Conservation (phyloP, 53 echinoderm and acorn worm species). For the Holothuria scabra region DNA sequence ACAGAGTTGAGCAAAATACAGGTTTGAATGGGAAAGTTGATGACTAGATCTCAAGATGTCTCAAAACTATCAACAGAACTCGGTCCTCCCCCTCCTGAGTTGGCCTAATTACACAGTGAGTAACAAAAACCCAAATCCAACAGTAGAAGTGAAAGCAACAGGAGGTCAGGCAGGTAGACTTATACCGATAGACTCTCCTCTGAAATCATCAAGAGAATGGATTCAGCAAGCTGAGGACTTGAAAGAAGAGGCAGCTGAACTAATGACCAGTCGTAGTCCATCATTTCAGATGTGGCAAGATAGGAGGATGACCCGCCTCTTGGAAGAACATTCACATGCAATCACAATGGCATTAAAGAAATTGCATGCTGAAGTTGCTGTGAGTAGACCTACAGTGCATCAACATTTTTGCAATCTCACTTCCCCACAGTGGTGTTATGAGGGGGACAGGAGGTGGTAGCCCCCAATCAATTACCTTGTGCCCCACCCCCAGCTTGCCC, state of each 20-base stretch:
- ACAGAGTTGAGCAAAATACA: no score
- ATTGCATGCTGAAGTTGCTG: conserved; percentile 13
- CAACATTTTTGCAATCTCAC: no score
- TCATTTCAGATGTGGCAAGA: conserved; percentile 33
- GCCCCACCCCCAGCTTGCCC: no score
- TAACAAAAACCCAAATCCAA: neutral
- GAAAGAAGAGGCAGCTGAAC: conserved; percentile 30
- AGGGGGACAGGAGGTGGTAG: no score
- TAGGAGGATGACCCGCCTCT: conserved; percentile 2
- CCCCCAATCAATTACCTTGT: no score
- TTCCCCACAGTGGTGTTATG: no score
- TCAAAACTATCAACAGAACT: conserved; percentile 22
- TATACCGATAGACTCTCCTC: neutral
- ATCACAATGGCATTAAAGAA: conserved; percentile 26
- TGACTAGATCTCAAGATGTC: neutral
- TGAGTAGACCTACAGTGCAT: neutral
- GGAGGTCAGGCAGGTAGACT: neutral
- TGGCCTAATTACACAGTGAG: neutral
- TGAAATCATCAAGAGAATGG: conserved; percentile 30
- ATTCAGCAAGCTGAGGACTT: neutral
- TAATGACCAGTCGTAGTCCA: conserved; percentile 23
- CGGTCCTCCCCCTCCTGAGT: conserved; percentile 25
- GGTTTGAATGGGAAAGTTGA: no score
- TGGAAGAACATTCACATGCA: conserved; percentile 24
- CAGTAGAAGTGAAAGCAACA: neutral